A percentile compares a stretch with the other conserved stretches of the same genome.
These are phyloP conservation scores for Karalla daura DNA, from an alignment of 2,797 vertebrate species.

Conservation along the genomic window DNA sequence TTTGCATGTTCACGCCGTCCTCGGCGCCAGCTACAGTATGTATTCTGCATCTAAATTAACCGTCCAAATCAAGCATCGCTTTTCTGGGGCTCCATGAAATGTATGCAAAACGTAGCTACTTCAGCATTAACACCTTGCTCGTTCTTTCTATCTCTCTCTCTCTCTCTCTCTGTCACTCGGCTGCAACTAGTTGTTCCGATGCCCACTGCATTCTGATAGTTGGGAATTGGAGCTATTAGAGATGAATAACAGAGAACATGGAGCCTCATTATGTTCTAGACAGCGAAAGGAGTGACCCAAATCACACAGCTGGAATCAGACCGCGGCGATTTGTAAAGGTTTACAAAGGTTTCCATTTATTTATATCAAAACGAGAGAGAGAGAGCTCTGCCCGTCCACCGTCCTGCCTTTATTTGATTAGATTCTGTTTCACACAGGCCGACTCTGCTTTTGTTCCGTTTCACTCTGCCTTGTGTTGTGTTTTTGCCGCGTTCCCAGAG, in stretches of 20 bases:
- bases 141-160: no score
- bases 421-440: no score
- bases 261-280: conserved; percentile 42
- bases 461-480: background rate
- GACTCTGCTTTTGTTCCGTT: background rate
- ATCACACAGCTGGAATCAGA: conserved; percentile 23
- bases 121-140: conserved; percentile 62
- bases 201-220: conserved; percentile 50
- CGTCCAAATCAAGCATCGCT: conserved; percentile 75
- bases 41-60: conserved; percentile 82
- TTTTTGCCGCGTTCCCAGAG: no score
- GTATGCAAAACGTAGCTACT: conserved; percentile 82
- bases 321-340: background rate
- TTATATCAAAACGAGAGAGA: background rate
- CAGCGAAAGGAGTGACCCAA: conserved; percentile 19
- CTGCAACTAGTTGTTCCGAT: conserved; percentile 66
- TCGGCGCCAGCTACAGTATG: conserved; percentile 58
- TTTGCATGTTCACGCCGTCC: conserved; percentile 80
- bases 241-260: conserved; percentile 49
- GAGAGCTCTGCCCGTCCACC: background rate
- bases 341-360: background rate
- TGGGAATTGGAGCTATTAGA: conserved; percentile 60
- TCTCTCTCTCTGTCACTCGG: no score
- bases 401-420: no score
- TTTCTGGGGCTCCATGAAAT: conserved; percentile 77